Evolutionary conservation across 2,113 vertebrate species (phyloP).

Genomic region (Ctenodactylus gundi): DNA sequence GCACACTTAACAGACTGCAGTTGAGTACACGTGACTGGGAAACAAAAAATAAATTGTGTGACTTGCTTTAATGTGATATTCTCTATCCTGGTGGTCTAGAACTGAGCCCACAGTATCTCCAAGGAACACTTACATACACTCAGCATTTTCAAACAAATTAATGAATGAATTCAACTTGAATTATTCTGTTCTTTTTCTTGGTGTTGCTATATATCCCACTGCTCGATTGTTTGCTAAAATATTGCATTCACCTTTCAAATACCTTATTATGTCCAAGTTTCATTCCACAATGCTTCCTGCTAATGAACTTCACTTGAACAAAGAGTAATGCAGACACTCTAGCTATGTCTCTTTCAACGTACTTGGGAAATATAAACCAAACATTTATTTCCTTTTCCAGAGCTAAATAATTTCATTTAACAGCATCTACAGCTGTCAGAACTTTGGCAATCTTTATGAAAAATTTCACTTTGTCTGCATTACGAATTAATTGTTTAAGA

Average conservation of each 20-base stretch:
- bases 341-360: neutral
- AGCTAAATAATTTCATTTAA: constrained; percentile 54
- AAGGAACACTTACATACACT: neutral
- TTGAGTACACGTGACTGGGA: neutral
- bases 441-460: neutral
- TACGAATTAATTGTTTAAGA: constrained; percentile 52
- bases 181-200: neutral
- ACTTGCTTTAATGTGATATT: neutral
- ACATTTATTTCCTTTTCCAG: constrained; percentile 9
- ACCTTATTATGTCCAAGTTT: neutral
- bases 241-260: neutral
- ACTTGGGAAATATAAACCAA: constrained; percentile 45
- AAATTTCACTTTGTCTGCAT: constrained; percentile 47
- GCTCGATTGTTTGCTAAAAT: neutral
- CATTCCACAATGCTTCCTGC: neutral
- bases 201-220: neutral
- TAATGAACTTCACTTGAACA: constrained; percentile 36
- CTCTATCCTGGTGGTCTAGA: neutral
- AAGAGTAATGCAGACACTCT: neutral
- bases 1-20: neutral
- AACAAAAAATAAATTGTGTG: neutral
- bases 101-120: neutral
- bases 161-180: neutral
- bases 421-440: constrained; percentile 41
- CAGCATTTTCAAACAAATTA: neutral